A percentile compares a stretch with the other conserved stretches of the same genome.
phyloP scores from a whole-genome alignment of 2,113 vertebrate species.

The Alces alces region DNA sequence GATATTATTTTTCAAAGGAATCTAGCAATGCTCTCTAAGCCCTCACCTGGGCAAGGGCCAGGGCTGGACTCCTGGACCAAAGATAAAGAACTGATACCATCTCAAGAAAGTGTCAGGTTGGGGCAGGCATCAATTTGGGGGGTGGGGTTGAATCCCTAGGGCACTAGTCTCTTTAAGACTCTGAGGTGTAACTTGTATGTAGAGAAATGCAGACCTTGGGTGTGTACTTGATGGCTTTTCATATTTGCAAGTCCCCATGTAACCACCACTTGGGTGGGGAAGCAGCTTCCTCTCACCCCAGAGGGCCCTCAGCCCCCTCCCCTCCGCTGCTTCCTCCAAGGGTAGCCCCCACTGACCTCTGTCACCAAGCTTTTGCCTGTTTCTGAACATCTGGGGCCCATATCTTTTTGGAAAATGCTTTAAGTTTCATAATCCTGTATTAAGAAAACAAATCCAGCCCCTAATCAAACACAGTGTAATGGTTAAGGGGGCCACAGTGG shows the following conservation, averaged over 20 bases:
- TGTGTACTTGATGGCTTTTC: not conserved
- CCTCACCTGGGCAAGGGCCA: not conserved
- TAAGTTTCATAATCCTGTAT: not conserved
- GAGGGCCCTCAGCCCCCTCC: not conserved
- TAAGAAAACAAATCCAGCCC: not conserved
- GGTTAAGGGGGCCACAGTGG: not conserved
- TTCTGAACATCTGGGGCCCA: not conserved
- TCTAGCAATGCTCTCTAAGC: not conserved
- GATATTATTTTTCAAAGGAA: not conserved
- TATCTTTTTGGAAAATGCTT: not conserved
- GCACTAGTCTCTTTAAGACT: not conserved
- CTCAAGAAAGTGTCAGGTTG: not conserved
- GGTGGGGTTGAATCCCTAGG: not conserved
- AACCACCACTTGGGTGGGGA: not conserved
- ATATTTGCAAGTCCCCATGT: rapidly evolving
- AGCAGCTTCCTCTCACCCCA: not conserved
- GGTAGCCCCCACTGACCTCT: not conserved
- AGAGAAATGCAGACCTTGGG: not conserved
- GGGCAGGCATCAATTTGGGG: not conserved
- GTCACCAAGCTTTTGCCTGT: not conserved
- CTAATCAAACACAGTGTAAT: not conserved
- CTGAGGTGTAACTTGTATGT: not conserved
- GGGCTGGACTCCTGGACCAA: not conserved
- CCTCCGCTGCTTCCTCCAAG: not conserved
- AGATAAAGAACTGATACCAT: not conserved